Base-by-base conservation (phyloP, 2,888 invertebrate genomes). In the Tenthredo notha region DNA sequence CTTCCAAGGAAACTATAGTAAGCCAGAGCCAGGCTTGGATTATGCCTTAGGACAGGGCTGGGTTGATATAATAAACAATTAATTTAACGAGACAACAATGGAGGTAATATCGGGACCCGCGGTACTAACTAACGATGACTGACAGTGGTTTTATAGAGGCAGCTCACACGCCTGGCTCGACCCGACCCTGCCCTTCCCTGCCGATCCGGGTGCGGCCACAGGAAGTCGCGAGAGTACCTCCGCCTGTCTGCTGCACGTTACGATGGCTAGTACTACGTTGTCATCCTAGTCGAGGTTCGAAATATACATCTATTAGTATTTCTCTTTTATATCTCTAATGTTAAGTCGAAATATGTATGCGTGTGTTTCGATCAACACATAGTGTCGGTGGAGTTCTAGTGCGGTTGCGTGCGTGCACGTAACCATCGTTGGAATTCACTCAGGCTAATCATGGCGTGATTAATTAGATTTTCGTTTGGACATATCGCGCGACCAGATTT, bases 61-160 rank as follows among this genome's bases (percentile, higher is more conserved):
- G 25, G 75, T 65, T 91, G 88, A 89, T 87, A 87, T 88, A 88
- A 90, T 90, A 90, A 90, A 89, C 89, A 90, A 91, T 91, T 90
- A 88, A 89, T 88, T 88, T 88, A 91, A 90, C 88, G 87, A 87
- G 89, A 86, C 88, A 86, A 87, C 87, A 90, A 91, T 91, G 87
- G 87, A 85, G 86, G 87, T 87, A 85, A 91, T 90, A 90, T 83
- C 83, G 90, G 88, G 78, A 86, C 86, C 87, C 86, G 87, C 84
- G 88, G 72, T 72, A 25, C 70, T 89, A 89, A 91, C 85, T 89
- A 91, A 90, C 85, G 88, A 90, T 90, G 89, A 90, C 85, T 90
- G 90, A 89, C 91, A 88, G 89, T 77, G 89, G 87, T 89, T 90
- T 90, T 90, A 90, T 88, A 86, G 89, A 90, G 86, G 84, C 87